Evolutionary conservation across 2,888 invertebrate species (phyloP).

Genomic region (Leucophora obtusa): DNA sequence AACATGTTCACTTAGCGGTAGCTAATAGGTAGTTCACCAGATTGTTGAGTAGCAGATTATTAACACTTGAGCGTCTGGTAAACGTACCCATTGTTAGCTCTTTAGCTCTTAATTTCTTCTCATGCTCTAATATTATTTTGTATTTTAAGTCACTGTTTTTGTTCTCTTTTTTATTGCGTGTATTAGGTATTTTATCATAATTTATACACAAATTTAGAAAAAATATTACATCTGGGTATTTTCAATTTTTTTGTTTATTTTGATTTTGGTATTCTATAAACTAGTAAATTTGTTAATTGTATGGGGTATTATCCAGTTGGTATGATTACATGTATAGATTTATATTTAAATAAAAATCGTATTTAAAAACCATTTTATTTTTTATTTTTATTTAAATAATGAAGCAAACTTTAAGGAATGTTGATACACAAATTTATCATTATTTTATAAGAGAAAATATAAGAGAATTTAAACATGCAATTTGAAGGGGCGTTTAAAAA

Average conservation of each 20-base stretch:
- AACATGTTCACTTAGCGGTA: too few species aligned
- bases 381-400: neutral
- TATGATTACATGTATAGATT: slow-evolving; percentile 36
- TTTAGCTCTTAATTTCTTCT: too few species aligned
- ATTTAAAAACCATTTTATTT: slow-evolving; percentile 25
- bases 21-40: too few species aligned
- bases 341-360: slow-evolving; percentile 19
- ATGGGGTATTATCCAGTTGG: slow-evolving; percentile 31
- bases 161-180: too few species aligned
- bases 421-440: slow-evolving; percentile 37
- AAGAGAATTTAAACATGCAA: too few species aligned
- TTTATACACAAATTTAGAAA: neutral
- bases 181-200: too few species aligned
- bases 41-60: too few species aligned
- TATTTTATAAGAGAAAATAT: neutral
- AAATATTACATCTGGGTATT: slow-evolving; percentile 39
- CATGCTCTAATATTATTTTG: too few species aligned
- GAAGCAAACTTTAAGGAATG: slow-evolving; percentile 14
- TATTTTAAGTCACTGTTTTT: too few species aligned
- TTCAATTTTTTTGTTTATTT: slow-evolving; percentile 32
- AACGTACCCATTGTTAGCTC: too few species aligned
- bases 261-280: slow-evolving; percentile 50
- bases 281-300: slow-evolving; percentile 39
- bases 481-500: too few species aligned
- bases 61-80: too few species aligned